Evolutionary conservation across 2,888 invertebrate species (phyloP).

Genomic region (Heliconius cydno): DNA sequence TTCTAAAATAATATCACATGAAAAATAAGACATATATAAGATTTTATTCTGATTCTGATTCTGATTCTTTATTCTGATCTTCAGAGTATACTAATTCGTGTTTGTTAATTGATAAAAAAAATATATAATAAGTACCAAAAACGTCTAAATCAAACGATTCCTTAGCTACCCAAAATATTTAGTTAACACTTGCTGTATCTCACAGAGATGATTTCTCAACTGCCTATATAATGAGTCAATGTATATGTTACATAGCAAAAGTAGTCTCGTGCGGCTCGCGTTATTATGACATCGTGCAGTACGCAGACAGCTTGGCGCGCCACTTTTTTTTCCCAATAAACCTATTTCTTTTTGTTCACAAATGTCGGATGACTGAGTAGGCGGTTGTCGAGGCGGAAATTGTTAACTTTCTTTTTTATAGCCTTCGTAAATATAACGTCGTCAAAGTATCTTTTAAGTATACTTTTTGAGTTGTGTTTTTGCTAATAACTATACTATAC

Average conservation of each 20-base stretch:
- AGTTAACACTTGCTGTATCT: constrained; percentile 41
- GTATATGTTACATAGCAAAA: constrained; percentile 56
- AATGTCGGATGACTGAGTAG: constrained; percentile 68
- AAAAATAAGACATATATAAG: too few species aligned
- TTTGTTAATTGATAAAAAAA: too few species aligned
- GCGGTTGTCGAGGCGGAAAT: constrained; percentile 65
- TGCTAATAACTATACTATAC: neutral
- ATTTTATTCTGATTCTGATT: too few species aligned
- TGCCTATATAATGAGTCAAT: constrained; percentile 48
- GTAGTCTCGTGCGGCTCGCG: constrained; percentile 52
- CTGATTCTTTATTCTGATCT: too few species aligned
- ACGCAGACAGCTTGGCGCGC: constrained; percentile 81
- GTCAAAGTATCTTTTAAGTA: constrained; percentile 23
- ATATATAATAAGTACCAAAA: too few species aligned
- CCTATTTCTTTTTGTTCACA: constrained; percentile 66
- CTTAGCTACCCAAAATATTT: neutral
- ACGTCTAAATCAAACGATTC: neutral
- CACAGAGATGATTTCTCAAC: constrained; percentile 29
- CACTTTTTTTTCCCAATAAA: constrained; percentile 64
- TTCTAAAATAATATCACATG: too few species aligned
- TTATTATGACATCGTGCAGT: constrained; percentile 61
- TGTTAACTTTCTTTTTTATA: constrained; percentile 79
- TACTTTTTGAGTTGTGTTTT: constrained; percentile 3
- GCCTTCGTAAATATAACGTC: constrained; percentile 64
- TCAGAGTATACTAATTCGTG: too few species aligned